Evolutionary conservation across 2,888 invertebrate genomes (phyloP).

Genomic region (Melanotus villosus): DNA sequence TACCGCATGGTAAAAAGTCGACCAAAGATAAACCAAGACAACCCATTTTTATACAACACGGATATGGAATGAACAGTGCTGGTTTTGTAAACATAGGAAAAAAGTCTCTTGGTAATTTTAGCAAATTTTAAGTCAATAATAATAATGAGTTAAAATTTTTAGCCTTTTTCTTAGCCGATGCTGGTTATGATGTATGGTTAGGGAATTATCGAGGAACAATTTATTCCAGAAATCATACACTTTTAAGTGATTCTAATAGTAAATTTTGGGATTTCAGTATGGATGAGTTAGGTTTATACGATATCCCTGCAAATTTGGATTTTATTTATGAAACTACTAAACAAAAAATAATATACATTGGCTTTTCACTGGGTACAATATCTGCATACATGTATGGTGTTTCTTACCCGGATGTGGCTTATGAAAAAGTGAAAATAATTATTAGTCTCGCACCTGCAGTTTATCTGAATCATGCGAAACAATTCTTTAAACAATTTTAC

Average conservation of each 20-base stretch:
- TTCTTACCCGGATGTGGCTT: slow-evolving; percentile 71
- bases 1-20: slow-evolving; percentile 53
- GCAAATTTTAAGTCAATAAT: not conserved
- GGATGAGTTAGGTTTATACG: slow-evolving; percentile 74
- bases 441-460: slow-evolving; percentile 71
- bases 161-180: slow-evolving; percentile 70
- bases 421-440: slow-evolving; percentile 69
- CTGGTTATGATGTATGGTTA: slow-evolving; percentile 72
- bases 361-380: slow-evolving; percentile 75
- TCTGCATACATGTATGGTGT: slow-evolving; percentile 73
- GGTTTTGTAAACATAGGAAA: slow-evolving; percentile 59
- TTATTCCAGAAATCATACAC: slow-evolving; percentile 62
- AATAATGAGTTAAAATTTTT: too few relatives aligned
- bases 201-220: slow-evolving; percentile 66
- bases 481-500: not conserved
- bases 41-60: slow-evolving; percentile 61
- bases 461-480: not conserved
- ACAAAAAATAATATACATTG: slow-evolving; percentile 68
- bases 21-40: slow-evolving; percentile 32
- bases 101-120: slow-evolving; percentile 26
- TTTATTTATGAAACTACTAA: slow-evolving; percentile 67
- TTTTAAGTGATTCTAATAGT: slow-evolving; percentile 57
- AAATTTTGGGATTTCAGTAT: slow-evolving; percentile 67
- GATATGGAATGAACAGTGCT: slow-evolving; percentile 59
- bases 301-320: slow-evolving; percentile 73